phyloP scores from a whole-genome alignment of 1,140 invertebrate species.

The Paraescarpia echinospica region DNA sequence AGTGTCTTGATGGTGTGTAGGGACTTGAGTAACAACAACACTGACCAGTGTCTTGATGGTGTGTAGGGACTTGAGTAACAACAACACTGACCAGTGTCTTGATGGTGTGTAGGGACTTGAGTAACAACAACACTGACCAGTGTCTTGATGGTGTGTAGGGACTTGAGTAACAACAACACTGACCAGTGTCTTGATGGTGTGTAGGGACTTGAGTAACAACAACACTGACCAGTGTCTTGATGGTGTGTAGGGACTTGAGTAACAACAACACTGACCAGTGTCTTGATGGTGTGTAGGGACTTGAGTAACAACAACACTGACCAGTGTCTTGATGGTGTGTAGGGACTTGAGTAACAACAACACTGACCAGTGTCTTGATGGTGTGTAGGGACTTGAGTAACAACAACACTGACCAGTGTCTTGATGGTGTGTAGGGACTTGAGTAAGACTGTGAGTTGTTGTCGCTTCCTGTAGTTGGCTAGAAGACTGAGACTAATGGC shows the following conservation, averaged over 20 bases:
- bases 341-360: slow-evolving; percentile 79
- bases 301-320: slow-evolving; percentile 73
- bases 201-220: too few species aligned
- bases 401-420: slow-evolving; percentile 73
- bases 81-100: too few species aligned
- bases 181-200: too few species aligned
- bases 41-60: slow-evolving; percentile 82
- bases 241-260: too few species aligned
- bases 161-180: too few species aligned
- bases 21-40: too few species aligned
- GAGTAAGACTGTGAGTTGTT: slow-evolving; percentile 75
- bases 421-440: slow-evolving; percentile 79
- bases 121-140: too few species aligned
- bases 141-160: too few species aligned
- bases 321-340: slow-evolving; percentile 79
- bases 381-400: slow-evolving; percentile 77
- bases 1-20: too few species aligned
- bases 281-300: slow-evolving; percentile 79
- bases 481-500: slow-evolving; percentile 82
- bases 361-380: slow-evolving; percentile 76
- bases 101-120: too few species aligned
- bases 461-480: slow-evolving; percentile 82
- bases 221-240: too few species aligned
- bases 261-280: slow-evolving; percentile 71
- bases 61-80: slow-evolving; percentile 77